Evolutionary conservation across 2,888 invertebrate species (phyloP).

Genomic region (Drosophila gaucha): DNA sequence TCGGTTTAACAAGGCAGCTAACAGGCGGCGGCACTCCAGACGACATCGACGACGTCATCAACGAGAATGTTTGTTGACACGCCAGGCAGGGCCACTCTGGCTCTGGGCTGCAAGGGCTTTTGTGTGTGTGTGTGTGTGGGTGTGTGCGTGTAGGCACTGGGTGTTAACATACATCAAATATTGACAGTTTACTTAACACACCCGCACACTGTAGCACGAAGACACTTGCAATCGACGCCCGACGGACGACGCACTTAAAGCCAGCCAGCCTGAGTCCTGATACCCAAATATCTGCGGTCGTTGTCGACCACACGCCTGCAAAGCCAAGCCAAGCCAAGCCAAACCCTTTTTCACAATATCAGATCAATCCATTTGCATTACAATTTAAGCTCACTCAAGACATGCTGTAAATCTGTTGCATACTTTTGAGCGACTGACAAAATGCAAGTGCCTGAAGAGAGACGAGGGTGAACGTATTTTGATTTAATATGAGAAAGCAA

Average conservation of each 20-base stretch:
- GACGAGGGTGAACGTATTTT: neutral
- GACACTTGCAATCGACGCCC: conserved; percentile 55
- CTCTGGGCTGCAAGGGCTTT: conserved; percentile 2
- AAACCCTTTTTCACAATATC: neutral
- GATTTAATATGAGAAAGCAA: too few species aligned
- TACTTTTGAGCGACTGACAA: conserved; percentile 10
- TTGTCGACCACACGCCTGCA: conserved; percentile 1
- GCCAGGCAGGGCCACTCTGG: conserved; percentile 34
- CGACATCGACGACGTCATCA: conserved; percentile 49
- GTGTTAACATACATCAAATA: conserved; percentile 81
- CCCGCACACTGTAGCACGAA: conserved; percentile 31
- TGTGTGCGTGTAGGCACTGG: conserved; percentile 49
- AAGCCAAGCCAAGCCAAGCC: conserved; percentile 7
- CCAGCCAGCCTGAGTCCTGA: conserved; percentile 4
- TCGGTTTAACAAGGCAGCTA: conserved; percentile 73
- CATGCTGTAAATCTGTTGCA: conserved; percentile 6
- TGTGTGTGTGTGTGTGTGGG: conserved; percentile 22
- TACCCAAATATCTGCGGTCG: conserved; percentile 8
- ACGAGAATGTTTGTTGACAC: conserved; percentile 71
- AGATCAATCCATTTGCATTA: neutral
- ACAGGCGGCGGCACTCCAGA: conserved; percentile 53
- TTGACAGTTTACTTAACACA: conserved; percentile 79
- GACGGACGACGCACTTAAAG: conserved; percentile 29
- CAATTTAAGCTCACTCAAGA: neutral
- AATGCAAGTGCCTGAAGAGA: neutral